phyloP scores from a whole-genome alignment of 1,140 invertebrate species.

The Drosophila sp. region DNA sequence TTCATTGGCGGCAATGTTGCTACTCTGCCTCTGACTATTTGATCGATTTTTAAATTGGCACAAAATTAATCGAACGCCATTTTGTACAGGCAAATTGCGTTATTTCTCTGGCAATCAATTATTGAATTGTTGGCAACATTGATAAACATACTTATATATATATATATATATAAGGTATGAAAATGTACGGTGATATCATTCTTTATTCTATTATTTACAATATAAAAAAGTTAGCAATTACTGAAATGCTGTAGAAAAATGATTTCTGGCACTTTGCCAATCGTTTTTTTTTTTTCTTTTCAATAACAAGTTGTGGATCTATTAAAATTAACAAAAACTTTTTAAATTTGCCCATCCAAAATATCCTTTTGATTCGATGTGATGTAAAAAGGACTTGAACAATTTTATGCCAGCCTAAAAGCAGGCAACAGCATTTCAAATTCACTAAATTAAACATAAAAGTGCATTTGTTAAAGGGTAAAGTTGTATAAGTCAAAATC shows the following conservation, averaged over 20 bases:
- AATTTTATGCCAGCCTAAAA: not conserved
- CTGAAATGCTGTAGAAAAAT: too few relatives aligned
- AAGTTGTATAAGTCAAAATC: not conserved
- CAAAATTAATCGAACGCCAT: conserved; percentile 46
- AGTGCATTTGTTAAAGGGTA: not conserved
- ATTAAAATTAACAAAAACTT: too few relatives aligned
- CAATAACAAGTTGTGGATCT: too few relatives aligned
- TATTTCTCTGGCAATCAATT: conserved; percentile 18
- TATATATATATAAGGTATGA: not conserved
- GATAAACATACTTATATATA: not conserved
- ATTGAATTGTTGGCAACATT: not conserved
- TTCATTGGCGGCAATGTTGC: not conserved
- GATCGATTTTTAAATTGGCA: conserved; percentile 70
- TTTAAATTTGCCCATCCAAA: too few relatives aligned
- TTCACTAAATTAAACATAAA: not conserved
- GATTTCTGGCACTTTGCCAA: too few relatives aligned
- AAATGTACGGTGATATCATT: too few relatives aligned
- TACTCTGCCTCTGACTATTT: conserved; percentile 38
- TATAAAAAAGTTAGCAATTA: too few relatives aligned
- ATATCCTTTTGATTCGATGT: too few relatives aligned
- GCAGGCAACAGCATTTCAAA: not conserved
- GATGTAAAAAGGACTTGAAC: too few relatives aligned
- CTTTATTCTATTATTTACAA: too few relatives aligned
- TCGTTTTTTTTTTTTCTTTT: too few relatives aligned
- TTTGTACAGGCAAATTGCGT: conserved; percentile 10